Base-by-base conservation (phyloP, 2,888 invertebrate species). In the Nephrocerus scutellatus region DNA sequence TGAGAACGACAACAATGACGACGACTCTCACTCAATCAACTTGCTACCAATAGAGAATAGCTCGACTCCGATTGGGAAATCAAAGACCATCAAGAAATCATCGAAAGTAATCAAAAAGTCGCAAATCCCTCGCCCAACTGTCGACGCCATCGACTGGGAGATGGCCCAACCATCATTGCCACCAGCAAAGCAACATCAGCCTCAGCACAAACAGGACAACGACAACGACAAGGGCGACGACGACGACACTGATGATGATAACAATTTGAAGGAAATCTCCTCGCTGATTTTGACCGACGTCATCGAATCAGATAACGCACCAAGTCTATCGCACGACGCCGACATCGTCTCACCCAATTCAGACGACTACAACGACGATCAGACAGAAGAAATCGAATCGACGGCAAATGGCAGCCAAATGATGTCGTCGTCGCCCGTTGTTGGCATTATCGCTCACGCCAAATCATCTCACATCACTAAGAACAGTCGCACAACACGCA, bases 191-290 rank as follows among this genome's bases (percentile, higher is more conserved):
- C n/a, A n/a, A n/a, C n/a, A n/a, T n/a, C n/a, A n/a, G n/a, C n/a
- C n/a, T n/a, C n/a, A n/a, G n/a, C n/a, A n/a, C n/a, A n/a, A n/a
- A n/a, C n/a, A n/a, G n/a, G n/a, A n/a, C n/a, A n/a, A n/a, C n/a
- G n/a, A n/a, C n/a, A n/a, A n/a, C n/a, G n/a, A n/a, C n/a, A n/a
- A n/a, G n/a, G n/a, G n/a, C n/a, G n/a, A n/a, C n/a, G n/a, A n/a
- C n/a, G 33, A 32, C 22, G 36, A 39, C 8, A 26, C 24, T 7
- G 33, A 34, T 30, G 28, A 24, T n/a, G 34, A 39, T 36, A 26
- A 34, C 4, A 29, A 42, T 9, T 26, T 46, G 5, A 43, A 41
- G 22, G 45, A 47, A 25, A 37, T 42, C 10, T 41, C 39, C 6
- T 41, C 36, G 8, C 33, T 39, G 7, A 39, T 39, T 19, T 32